Evolutionary conservation across 2,797 vertebrate genomes (phyloP), one percentile per base, ranked within the genome.

Genomic region (Sebastes trivittatus): DNA sequence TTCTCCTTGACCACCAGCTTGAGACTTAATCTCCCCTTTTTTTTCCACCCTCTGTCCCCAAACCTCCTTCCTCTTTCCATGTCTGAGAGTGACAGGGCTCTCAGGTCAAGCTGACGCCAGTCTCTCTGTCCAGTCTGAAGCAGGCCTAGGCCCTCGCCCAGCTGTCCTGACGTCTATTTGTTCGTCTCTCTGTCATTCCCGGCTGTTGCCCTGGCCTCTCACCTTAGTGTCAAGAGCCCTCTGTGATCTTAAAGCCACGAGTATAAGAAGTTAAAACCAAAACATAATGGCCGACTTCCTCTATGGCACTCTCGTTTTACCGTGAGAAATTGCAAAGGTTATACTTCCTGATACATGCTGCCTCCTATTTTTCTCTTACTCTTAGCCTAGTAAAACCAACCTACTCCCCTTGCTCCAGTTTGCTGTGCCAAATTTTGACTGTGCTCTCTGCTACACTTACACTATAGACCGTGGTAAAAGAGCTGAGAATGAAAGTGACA

Each of bases 71-170:
- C 7, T 46, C 60, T 82, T 58, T 34, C 29, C 34, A 5, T 77
- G 81, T 87, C 85, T 93, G 88, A 86, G 81, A 88, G 56, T 93
- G 88, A 92, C 83, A 79, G 86, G 73, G 71, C 89, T 90, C 83
- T 93, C 91, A 87, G 80, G 87, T 91, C 88, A 92, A 94, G 90
- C 88, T 88, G 92, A 91, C 85, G 64, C 86, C 80, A 16, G 70
- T 82, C 82, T 79, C 80, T 83, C 71, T 88, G 69, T 74, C 77
- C 83, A 74, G 67, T 90, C 73, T 89, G 85, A 91, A 91, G 82
- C 88, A 86, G 87, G 67, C 80, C 77, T 27, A 42, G 82, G 78
- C 79, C 88, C 85, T 88, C 49, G 34, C 72, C 89, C 92, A 92
- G 90, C 89, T 93, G 89, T 91, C 88, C 73, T 20, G 6, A 61